Percentiles rank a stretch among this genome's conserved stretches.
Evolutionary conservation across 2,113 vertebrate species (phyloP).

Genomic region (Indicator indicator): DNA sequence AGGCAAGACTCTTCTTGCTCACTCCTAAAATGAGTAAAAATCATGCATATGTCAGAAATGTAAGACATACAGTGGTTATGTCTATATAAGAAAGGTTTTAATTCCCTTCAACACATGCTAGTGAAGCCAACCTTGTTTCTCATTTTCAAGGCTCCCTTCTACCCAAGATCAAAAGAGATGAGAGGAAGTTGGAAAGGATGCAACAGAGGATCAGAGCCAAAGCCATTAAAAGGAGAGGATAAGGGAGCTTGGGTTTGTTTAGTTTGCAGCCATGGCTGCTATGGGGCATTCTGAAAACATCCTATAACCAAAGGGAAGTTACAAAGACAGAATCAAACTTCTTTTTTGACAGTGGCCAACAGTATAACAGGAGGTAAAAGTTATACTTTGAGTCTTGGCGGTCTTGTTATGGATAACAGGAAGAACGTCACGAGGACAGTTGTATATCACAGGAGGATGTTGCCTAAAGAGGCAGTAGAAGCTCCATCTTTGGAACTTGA

Average conservation of each 20-base stretch:
- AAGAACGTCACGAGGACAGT: not conserved
- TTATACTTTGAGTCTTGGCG: not conserved
- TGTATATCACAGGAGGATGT: not conserved
- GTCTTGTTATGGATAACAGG: not conserved
- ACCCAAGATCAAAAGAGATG: not conserved
- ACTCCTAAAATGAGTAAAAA: not conserved
- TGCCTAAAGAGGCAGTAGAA: not conserved
- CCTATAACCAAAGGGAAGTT: not conserved
- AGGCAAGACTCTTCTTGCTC: not conserved
- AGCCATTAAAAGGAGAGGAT: not conserved
- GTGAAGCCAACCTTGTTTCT: not conserved
- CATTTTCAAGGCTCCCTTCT: not conserved
- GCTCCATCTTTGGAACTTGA: not conserved
- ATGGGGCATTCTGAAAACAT: not conserved
- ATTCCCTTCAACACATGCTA: not conserved
- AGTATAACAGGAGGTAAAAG: not conserved
- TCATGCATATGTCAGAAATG: not conserved
- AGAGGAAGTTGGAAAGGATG: not conserved
- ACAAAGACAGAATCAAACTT: not conserved
- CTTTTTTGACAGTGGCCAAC: not conserved
- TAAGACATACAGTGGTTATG: fast-evolving
- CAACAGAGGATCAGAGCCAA: not conserved
- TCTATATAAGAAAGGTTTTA: not conserved
- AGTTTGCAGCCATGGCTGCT: not conserved
- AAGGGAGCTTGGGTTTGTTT: not conserved